A percentile compares a stretch with the other conserved stretches of the same genome.
Evolutionary conservation across 2,888 invertebrate genomes (phyloP).

Genomic region (Drosophila quinaria): DNA sequence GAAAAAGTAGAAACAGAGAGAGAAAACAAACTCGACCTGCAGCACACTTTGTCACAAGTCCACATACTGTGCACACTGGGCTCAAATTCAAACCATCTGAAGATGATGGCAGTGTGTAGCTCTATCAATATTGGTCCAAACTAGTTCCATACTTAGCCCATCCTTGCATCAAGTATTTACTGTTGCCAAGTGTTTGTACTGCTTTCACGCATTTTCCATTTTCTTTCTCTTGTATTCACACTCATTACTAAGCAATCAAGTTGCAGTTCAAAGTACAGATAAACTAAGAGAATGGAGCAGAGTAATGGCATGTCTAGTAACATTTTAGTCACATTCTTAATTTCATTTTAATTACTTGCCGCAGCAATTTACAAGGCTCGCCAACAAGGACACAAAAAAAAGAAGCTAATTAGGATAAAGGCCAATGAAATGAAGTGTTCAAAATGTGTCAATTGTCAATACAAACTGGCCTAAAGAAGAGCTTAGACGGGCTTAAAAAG

Average conservation of each 20-base stretch:
- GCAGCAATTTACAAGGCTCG: slow-evolving; percentile 36
- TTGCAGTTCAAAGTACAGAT: slow-evolving; percentile 23
- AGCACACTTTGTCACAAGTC: slow-evolving; percentile 19
- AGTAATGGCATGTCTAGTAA: slow-evolving; percentile 19
- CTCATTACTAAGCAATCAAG: slow-evolving; percentile 59
- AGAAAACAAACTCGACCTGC: slow-evolving; percentile 22
- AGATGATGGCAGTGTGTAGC: slow-evolving; percentile 1
- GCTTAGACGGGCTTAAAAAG: slow-evolving; percentile 2
- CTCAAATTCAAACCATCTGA: slow-evolving; percentile 9
- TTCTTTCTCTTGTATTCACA: slow-evolving; percentile 8
- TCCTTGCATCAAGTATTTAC: slow-evolving; percentile 37
- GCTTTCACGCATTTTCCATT: slow-evolving; percentile 58
- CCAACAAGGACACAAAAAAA: slow-evolving; percentile 30
- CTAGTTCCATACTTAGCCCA: slow-evolving; percentile 35
- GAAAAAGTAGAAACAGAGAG: neutral
- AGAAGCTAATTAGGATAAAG: slow-evolving; percentile 42
- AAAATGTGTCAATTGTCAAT: slow-evolving; percentile 39
- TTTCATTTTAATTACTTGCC: slow-evolving; percentile 72
- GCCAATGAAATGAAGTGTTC: slow-evolving; percentile 36
- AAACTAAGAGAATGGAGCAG: neutral
- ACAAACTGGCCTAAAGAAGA: neutral
- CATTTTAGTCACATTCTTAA: slow-evolving; percentile 48
- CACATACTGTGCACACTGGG: slow-evolving; percentile 23
- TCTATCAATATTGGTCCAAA: slow-evolving; percentile 27
- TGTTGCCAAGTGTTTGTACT: slow-evolving; percentile 48